Evolutionary conservation across 1,140 invertebrate species (phyloP).

Genomic region (Drosophila asahinai): DNA sequence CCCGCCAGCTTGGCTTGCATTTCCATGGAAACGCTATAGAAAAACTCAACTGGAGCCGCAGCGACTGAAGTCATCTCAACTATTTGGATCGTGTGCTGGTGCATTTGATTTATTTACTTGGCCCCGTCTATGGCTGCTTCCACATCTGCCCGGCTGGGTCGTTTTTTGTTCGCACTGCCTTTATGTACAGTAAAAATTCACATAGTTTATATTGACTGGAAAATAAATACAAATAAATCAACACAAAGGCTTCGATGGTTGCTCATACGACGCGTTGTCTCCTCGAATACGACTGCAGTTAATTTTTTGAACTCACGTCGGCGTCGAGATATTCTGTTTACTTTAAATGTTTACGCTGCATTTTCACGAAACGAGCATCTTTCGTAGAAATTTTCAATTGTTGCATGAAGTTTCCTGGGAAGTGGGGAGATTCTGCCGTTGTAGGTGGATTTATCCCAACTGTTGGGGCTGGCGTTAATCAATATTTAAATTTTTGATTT

Average conservation of each 20-base stretch:
- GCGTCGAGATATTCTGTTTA: constrained; percentile 58
- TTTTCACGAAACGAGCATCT: constrained; percentile 71
- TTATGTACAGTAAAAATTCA: constrained; percentile 82
- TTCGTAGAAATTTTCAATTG: constrained; percentile 78
- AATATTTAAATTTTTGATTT: constrained; percentile 79
- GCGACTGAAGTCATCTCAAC: constrained; percentile 35
- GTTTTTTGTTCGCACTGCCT: constrained; percentile 55
- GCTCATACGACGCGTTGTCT: constrained; percentile 72
- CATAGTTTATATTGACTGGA: constrained; percentile 83
- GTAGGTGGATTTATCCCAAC: constrained; percentile 46
- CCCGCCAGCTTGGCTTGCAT: constrained; percentile 48
- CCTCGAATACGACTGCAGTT: constrained; percentile 46
- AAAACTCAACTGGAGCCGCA: constrained; percentile 36
- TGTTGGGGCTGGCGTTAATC: constrained; percentile 59
- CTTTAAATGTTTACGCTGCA: constrained; percentile 72
- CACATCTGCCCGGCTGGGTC: constrained; percentile 9
- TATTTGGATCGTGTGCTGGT: constrained; percentile 47
- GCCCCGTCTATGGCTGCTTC: constrained; percentile 30
- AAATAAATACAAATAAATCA: constrained; percentile 83
- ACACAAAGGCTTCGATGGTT: constrained; percentile 54
- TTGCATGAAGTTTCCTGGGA: constrained; percentile 55
- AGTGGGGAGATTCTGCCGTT: constrained; percentile 18
- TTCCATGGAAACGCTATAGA: constrained; percentile 47
- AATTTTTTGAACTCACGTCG: constrained; percentile 71
- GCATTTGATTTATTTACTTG: constrained; percentile 80